Evolutionary conservation across 2,888 invertebrate genomes (phyloP), one percentile per base, ranked within the genome.

Genomic region (Himalopsyche kuldschensis): DNA sequence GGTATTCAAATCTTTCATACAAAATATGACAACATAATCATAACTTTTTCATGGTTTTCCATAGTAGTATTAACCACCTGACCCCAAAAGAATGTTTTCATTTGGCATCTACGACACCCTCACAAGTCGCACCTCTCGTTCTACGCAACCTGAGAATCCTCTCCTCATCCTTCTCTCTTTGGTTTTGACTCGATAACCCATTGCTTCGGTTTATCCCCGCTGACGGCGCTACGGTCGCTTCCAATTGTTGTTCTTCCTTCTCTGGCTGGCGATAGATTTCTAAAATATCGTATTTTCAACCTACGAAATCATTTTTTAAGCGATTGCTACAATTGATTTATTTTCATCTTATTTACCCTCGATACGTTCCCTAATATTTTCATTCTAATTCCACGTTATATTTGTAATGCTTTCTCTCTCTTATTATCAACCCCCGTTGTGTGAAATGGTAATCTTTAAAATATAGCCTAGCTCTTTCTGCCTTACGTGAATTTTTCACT

Each of bases 91-190:
- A 55, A 76, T 81, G 76, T 55, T 81, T 81, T 48, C 76, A 81
- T 76, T 55, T 55, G 11, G 11, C 4, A 35, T 35, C 24, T 75
- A n/a, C 69, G 10, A 20, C 75, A 31, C 31, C 69, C 47, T 69
- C 69, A 24, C 47, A 20, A 15, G 31, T 78, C 17, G n/a, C 5
- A 15, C 41, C 3, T 41, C 80, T 35, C 86, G 85, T 82, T 75
- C 77, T 55, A 80, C 75, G 75, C 80, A 55, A 83, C 55, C 79
- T 86, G 85, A 86, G 84, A 84, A 85, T 78, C 81, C 17, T 32
- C 32, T 20, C 32, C 30, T 78, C 84, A 55, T 83, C 82, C 69
- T 3, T 35, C 15, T 20, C 31, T 78, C 11, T 75, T 76, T 80
- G 11, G 80, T 20, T 31, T 63, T 81, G 48, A 82, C 79, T 79